phyloP scores from a whole-genome alignment of 2,113 vertebrate species.

The Paratilapia polleni region DNA sequence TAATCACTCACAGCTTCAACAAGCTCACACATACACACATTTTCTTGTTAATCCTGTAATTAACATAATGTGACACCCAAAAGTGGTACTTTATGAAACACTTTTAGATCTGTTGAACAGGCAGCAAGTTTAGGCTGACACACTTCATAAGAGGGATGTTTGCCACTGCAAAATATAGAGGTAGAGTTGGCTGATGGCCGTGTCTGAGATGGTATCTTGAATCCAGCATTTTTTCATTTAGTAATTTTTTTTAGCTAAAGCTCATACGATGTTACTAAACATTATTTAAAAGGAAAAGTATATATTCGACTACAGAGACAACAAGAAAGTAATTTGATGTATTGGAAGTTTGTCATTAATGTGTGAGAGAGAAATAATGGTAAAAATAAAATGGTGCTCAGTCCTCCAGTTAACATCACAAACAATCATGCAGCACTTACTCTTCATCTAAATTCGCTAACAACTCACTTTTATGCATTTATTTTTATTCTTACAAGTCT shows the following conservation, averaged over 20 bases:
- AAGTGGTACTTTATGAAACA: not conserved
- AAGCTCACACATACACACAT: not conserved
- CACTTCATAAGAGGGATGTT: not conserved
- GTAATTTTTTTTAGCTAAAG: not conserved
- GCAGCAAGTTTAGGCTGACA: not conserved
- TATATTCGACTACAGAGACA: not conserved
- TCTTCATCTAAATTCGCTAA: not conserved
- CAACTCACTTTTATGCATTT: not conserved
- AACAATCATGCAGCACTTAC: not conserved
- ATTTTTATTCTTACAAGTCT: not conserved
- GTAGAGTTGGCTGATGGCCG: not conserved
- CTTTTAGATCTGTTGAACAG: not conserved
- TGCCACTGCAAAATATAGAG: not conserved
- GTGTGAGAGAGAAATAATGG: not conserved
- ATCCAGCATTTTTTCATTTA: not conserved
- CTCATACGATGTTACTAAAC: not conserved
- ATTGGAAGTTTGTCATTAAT: not conserved
- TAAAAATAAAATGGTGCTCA: not conserved
- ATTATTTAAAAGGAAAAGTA: not conserved
- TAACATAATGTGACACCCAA: not conserved
- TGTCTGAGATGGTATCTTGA: not conserved
- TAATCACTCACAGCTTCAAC: not conserved
- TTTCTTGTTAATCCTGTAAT: not conserved
- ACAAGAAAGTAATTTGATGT: not conserved
- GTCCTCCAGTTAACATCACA: not conserved